Conservation (phyloP, 2,888 invertebrate genomes). For the Xylota segnis region DNA sequence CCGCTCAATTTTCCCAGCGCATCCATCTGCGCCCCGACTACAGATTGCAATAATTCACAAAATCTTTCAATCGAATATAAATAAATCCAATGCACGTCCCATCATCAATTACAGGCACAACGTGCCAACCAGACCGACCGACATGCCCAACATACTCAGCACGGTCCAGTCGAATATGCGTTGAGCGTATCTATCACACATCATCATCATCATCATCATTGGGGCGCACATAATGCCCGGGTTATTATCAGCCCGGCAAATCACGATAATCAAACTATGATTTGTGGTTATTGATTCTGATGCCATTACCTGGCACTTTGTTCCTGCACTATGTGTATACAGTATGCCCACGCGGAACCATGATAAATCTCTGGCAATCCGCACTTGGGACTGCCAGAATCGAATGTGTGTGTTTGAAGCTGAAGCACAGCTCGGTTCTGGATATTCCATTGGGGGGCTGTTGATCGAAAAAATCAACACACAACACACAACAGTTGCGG, state of each 20-base stretch:
- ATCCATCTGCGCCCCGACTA: slow-evolving; percentile 5
- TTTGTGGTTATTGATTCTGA: slow-evolving; percentile 77
- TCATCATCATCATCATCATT: slow-evolving; percentile 69
- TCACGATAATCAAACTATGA: slow-evolving; percentile 76
- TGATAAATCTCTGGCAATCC: slow-evolving; percentile 70
- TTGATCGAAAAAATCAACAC: slow-evolving; percentile 69
- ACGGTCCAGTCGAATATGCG: slow-evolving; percentile 21
- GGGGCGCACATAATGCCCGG: slow-evolving; percentile 47
- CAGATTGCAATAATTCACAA: slow-evolving; percentile 4
- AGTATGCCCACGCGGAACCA: slow-evolving; percentile 63
- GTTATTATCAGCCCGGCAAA: slow-evolving; percentile 64
- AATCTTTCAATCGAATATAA: slow-evolving; percentile 71
- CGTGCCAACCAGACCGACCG: slow-evolving; percentile 32
- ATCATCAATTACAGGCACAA: slow-evolving; percentile 63
- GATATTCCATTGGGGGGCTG: slow-evolving; percentile 36
- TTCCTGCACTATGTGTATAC: slow-evolving; percentile 41
- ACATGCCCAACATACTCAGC: not conserved
- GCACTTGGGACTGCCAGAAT: slow-evolving; percentile 50
- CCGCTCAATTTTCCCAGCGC: slow-evolving; percentile 39
- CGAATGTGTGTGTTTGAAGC: slow-evolving; percentile 9
- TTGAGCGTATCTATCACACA: slow-evolving; percentile 67
- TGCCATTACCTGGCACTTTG: slow-evolving; percentile 76
- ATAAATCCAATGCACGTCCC: slow-evolving; percentile 64
- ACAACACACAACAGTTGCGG: slow-evolving; percentile 23
- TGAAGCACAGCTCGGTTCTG: slow-evolving; percentile 37